Evolutionary conservation across 2,797 vertebrate genomes (phyloP), one percentile per base, ranked within the genome.

Genomic region (Sebastes alutus): DNA sequence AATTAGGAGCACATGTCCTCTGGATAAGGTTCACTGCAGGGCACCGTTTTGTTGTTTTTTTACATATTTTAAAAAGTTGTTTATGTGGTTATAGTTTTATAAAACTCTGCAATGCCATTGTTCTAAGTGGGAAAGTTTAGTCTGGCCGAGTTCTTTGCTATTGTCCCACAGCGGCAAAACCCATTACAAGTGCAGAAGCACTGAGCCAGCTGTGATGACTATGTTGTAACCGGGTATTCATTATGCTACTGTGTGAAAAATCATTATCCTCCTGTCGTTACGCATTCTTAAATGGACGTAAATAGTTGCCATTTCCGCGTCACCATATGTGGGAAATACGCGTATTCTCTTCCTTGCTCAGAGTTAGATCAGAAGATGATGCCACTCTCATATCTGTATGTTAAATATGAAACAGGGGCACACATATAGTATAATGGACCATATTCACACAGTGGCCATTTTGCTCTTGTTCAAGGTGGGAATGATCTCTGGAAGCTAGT

Each of bases 121-220:
- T 88, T 87, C 72, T 75, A 59, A 85, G 68, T 32, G 66, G 80
- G 80, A 54, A 82, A 72, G 78, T 88, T 89, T 84, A 74, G 83
- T 80, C 79, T 85, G 66, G 68, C 33, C 65, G 14, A 64, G 67
- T 42, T 63, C 61, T 80, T 32, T 13, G 58, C 61, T 75, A 33
- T 75, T 58, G 59, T 78, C 68, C 78, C 74, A 62, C 61, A 71
- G 46, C 30, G 22, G 62, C 60, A 70, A 81, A 80, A 72, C 55
- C 27, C 30, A 63, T 76, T 29, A 23, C 35, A 68, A 56, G 75
- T 77, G 52, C 75, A 81, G 27, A 65, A 70, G 49, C 69, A 0
- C 30, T 35, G 33, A 12, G 56, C 30, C 86, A 90, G 79, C 84
- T 81, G 75, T n/a, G 64, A 67, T 32, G 23, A 63, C 35, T 71